A percentile compares a stretch with the other conserved stretches of the same genome.
Evolutionary conservation across 53 echinoderm and acorn worm genomes (phyloP).

Genomic region (Hippasteria phrygiana): DNA sequence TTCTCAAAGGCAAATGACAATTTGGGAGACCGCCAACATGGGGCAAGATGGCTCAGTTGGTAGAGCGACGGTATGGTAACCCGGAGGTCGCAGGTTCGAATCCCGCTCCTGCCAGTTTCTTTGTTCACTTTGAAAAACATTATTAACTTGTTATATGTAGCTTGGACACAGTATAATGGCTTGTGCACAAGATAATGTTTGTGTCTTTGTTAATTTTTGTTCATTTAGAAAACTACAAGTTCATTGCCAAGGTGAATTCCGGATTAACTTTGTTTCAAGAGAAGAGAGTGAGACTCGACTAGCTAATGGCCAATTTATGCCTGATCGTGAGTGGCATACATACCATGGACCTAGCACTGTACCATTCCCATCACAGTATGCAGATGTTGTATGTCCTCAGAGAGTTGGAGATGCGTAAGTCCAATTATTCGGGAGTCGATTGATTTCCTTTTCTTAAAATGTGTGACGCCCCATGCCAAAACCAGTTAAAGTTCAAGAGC

Average conservation of each 20-base stretch:
- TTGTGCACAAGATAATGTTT: background rate
- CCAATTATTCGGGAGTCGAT: too few relatives aligned
- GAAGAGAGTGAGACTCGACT: constrained; percentile 66
- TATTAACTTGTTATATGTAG: too few relatives aligned
- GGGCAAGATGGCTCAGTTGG: too few relatives aligned
- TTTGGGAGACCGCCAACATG: too few relatives aligned
- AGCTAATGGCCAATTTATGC: constrained; percentile 31
- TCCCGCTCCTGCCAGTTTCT: background rate
- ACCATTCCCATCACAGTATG: constrained; percentile 77
- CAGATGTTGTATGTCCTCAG: constrained; percentile 75
- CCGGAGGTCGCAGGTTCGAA: too few relatives aligned
- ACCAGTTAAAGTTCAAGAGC: too few relatives aligned
- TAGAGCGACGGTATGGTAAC: too few relatives aligned
- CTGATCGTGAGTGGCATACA: constrained; percentile 56
- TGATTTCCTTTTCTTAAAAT: too few relatives aligned
- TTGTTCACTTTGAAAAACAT: too few relatives aligned
- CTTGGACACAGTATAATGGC: background rate
- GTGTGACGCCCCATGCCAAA: too few relatives aligned
- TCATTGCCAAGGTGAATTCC: constrained; percentile 73
- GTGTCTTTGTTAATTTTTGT: background rate
- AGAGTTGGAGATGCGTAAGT: constrained; percentile 64
- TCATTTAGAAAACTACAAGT: constrained; percentile 66
- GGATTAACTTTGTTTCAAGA: constrained; percentile 70
- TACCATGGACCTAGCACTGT: constrained; percentile 65
- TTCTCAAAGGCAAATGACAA: too few relatives aligned